Base-by-base conservation (phyloP, 2,888 invertebrate species). In the Aleiodes leptofemur region DNA sequence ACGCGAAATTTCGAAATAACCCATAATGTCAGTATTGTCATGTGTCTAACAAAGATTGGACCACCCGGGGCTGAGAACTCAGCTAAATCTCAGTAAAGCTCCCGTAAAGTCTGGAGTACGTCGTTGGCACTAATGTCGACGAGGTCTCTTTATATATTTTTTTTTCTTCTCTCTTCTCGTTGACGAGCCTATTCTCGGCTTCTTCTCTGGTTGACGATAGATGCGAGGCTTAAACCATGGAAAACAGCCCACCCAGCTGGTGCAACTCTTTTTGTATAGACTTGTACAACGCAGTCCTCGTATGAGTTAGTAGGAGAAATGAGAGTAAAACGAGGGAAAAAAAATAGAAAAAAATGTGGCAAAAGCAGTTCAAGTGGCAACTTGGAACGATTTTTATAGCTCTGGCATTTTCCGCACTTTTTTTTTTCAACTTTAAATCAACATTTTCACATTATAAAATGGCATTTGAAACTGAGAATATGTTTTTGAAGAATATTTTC, bases 161-260 rank as follows among this genome's bases (percentile, higher is more conserved):
- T 23, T 23, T 23, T 23, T 23, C 23, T 50, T 50, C 29, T 59
- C 23, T 66, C 13, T 48, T 16, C 13, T 23, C 50, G 66, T 50
- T 66, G 66, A 66, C 66, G 66, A 66, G 66, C 66, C 66, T 66
- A 66, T 66, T 66, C 50, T 66, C 29, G 29, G 66, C 50, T 48
- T 29, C 14, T 43, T 8, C 66, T 43, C 43, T 43, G 14, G 34
- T 38, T 61, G 50, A 50, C 14, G 13, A 50, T 66, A 66, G 66
- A 66, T 5, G 53, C 43, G 1, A n/a, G 38, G 61, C 38, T 61
- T 61, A 66, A 6, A 34, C 59, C 59, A 59, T 59, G 11, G 23
- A 29, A 59, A 34, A 43, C 7, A 50, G 50, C 66, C 66, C 66
- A 66, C 66, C 66, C 66, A 66, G 50, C 66, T 66, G 48, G n/a